These are phyloP conservation scores for Chrysolina americana DNA, from an alignment of 2,888 invertebrate species.

Conservation along the genomic window DNA sequence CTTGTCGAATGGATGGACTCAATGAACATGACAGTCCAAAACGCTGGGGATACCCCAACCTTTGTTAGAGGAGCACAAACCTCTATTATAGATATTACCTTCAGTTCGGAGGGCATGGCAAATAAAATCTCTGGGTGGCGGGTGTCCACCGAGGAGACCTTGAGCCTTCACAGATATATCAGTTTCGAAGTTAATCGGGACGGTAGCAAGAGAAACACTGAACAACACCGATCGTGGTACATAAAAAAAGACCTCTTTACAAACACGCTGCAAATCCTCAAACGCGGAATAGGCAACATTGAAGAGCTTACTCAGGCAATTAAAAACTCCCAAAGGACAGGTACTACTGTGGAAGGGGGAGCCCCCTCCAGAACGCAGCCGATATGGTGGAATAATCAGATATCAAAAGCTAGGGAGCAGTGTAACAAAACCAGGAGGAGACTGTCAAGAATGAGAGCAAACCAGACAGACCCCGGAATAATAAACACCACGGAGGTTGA, in stretches of 20 bases:
- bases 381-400: constrained; percentile 20
- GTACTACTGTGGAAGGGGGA: too few relatives aligned
- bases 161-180: neutral
- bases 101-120: neutral
- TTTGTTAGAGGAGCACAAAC: constrained; percentile 16
- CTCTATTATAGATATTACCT: constrained; percentile 13
- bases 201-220: too few relatives aligned
- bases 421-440: neutral
- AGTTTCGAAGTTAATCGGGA: too few relatives aligned
- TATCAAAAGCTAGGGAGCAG: neutral
- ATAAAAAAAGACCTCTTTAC: neutral
- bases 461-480: neutral
- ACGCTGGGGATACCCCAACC: neutral
- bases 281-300: neutral
- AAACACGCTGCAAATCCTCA: neutral
- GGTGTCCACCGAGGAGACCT: neutral
- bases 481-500: neutral
- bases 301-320: neutral
- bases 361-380: constrained; percentile 14
- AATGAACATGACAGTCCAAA: constrained; percentile 10
- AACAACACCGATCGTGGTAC: neutral
- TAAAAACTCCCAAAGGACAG: too few relatives aligned
- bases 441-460: neutral
- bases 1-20: constrained; percentile 16
- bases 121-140: neutral